These are phyloP conservation scores for Norana najaformis DNA, from an alignment of 2,888 invertebrate species.

Conservation along the genomic window DNA sequence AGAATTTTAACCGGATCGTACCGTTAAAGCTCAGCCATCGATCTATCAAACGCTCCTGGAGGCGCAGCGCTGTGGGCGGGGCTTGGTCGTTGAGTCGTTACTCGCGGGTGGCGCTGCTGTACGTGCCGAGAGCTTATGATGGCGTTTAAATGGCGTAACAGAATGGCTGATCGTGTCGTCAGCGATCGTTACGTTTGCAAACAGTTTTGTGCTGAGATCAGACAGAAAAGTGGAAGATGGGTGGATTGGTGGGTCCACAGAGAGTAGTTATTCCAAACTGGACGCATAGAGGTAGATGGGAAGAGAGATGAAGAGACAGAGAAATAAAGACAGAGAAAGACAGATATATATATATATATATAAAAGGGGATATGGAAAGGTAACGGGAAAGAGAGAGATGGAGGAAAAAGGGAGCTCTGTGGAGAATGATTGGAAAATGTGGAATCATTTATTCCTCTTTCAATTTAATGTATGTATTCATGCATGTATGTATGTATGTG, in stretches of 20 bases:
- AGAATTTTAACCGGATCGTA: constrained; percentile 14
- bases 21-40: neutral
- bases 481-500: too few relatives aligned
- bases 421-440: neutral
- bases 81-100: neutral
- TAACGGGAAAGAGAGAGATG: neutral
- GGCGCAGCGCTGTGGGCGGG: neutral
- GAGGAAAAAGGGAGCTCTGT: neutral
- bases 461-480: neutral
- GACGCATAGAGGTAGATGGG: too few relatives aligned
- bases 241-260: neutral
- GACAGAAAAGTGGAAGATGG: too few relatives aligned
- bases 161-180: neutral
- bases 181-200: constrained; percentile 7
- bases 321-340: neutral
- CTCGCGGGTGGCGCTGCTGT: constrained; percentile 13
- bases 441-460: neutral
- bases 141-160: neutral
- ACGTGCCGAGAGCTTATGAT: neutral
- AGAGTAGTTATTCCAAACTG: neutral
- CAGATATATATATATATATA: neutral
- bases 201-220: neutral
- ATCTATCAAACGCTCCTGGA: constrained; percentile 17
- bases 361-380: too few relatives aligned
- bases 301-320: too few relatives aligned